phyloP scores from a whole-genome alignment of 2,888 invertebrate genomes.

The Pyrrhosoma nymphula region DNA sequence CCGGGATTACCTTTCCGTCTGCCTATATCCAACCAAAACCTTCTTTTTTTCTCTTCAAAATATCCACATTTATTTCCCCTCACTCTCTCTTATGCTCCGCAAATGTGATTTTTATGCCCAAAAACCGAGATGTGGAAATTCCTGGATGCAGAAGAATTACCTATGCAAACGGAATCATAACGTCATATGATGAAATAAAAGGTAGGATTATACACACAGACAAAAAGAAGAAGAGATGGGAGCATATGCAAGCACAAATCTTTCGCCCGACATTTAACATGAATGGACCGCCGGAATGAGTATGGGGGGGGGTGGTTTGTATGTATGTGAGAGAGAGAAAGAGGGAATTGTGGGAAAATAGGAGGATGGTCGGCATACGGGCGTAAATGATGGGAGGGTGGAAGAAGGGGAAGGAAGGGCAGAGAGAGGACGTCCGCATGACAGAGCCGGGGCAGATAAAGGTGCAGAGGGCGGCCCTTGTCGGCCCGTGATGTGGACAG shows the following conservation, averaged over 20 bases:
- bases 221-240: not conserved
- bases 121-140: not conserved
- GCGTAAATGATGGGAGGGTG: not conserved
- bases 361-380: too few relatives aligned
- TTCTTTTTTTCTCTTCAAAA: too few relatives aligned
- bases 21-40: too few relatives aligned
- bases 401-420: not conserved
- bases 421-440: not conserved
- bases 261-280: conserved; percentile 20
- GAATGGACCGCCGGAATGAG: not conserved
- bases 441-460: not conserved
- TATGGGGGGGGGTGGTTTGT: not conserved
- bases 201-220: not conserved
- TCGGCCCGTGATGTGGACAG: too few relatives aligned
- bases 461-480: not conserved
- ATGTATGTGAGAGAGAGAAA: too few relatives aligned
- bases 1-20: too few relatives aligned
- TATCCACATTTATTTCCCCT: too few relatives aligned
- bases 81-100: too few relatives aligned
- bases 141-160: not conserved
- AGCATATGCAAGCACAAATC: not conserved
- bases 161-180: not conserved
- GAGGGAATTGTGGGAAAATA: too few relatives aligned
- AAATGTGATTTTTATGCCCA: too few relatives aligned
- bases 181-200: not conserved